These are phyloP conservation scores for Drepana arcuata DNA, from an alignment of 1,140 invertebrate genomes.

Conservation along the genomic window DNA sequence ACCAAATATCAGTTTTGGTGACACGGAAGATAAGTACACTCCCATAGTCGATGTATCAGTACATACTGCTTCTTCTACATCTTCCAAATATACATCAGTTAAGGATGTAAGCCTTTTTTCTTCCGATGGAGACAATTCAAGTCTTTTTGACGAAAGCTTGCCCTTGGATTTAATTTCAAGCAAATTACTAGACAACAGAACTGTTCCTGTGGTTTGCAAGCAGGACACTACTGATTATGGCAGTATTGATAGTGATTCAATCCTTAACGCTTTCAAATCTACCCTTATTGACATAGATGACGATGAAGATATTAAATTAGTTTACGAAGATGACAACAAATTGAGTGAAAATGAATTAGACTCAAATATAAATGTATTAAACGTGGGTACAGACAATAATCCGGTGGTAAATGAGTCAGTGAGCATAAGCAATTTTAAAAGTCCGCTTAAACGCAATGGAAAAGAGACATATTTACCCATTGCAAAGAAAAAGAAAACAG, in stretches of 20 bases:
- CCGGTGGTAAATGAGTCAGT: conserved; percentile 10
- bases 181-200: conserved; percentile 28
- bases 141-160: conserved; percentile 71
- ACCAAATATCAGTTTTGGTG: conserved; percentile 50
- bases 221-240: conserved; percentile 17
- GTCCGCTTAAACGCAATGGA: conserved; percentile 33
- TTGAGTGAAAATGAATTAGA: conserved; percentile 5
- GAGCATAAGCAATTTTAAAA: conserved; percentile 27
- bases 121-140: conserved; percentile 51
- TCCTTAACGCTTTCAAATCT: conserved; percentile 51
- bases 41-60: conserved; percentile 7
- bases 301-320: conserved; percentile 49
- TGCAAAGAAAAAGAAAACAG: conserved; percentile 31
- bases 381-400: conserved; percentile 22
- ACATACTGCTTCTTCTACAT: conserved; percentile 11
- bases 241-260: conserved; percentile 36
- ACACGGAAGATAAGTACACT: conserved; percentile 19
- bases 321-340: conserved; percentile 42
- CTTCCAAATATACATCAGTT: conserved; percentile 16
- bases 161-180: conserved; percentile 41
- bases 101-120: conserved; percentile 59
- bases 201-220: conserved; percentile 7
- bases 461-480: conserved; percentile 1
- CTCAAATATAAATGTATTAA: conserved; percentile 9
- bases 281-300: conserved; percentile 36